phyloP scores from a whole-genome alignment of 2,888 invertebrate genomes.

The Aporophyla lueneburgensis region DNA sequence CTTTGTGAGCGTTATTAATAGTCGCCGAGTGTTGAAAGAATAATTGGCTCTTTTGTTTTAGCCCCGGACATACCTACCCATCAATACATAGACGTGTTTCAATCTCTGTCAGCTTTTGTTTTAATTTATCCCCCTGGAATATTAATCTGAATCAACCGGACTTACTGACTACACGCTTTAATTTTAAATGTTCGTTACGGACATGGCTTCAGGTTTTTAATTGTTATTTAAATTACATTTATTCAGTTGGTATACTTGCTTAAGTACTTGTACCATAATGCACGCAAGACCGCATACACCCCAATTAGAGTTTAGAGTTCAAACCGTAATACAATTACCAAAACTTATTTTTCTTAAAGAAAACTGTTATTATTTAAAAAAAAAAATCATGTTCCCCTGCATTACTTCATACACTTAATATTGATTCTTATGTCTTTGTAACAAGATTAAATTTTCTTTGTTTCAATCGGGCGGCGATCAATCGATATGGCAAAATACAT shows the following conservation, averaged over 20 bases:
- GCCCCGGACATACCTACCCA: constrained; percentile 56
- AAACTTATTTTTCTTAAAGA: too few relatives aligned
- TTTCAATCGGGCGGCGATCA: too few relatives aligned
- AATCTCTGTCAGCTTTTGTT: constrained; percentile 69
- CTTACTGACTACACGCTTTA: constrained; percentile 23
- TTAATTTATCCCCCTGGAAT: constrained; percentile 59
- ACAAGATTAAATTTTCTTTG: too few relatives aligned
- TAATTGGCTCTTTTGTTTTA: constrained; percentile 68
- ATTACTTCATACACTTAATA: too few relatives aligned
- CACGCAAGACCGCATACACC: too few relatives aligned
- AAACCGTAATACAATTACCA: too few relatives aligned
- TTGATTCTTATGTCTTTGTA: too few relatives aligned
- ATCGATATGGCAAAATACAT: too few relatives aligned
- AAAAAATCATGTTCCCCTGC: too few relatives aligned
- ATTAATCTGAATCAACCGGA: constrained; percentile 66
- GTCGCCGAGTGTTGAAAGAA: constrained; percentile 73
- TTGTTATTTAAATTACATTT: not conserved
- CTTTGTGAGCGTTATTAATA: constrained; percentile 67
- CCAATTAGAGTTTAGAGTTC: too few relatives aligned
- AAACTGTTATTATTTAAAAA: too few relatives aligned
- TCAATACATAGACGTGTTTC: constrained; percentile 66
- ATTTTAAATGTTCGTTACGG: constrained; percentile 11
- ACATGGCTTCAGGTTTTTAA: not conserved
- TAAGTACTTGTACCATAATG: not conserved
- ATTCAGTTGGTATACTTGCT: not conserved